Evolutionary conservation across 2,888 invertebrate species (phyloP), one percentile per base, ranked within the genome.

Genomic region (Drosophila nr. perissopoda): DNA sequence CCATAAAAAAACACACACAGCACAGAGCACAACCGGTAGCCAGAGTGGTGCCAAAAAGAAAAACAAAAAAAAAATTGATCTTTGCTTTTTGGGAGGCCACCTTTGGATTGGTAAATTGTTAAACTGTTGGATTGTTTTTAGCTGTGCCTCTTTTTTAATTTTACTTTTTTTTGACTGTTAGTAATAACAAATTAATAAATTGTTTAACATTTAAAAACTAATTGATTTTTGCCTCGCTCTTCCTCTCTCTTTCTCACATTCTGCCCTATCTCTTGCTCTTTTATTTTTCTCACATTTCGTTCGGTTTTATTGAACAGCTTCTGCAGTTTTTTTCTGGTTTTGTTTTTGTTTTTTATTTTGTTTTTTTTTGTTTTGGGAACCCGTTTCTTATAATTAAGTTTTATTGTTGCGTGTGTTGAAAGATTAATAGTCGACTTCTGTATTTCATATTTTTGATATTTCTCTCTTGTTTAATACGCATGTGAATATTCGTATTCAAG

Each of bases 191-290:
- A 88, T 88, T 88, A 88, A 88, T 88, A 88, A 90, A 88, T 88
- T 88, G 82, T 88, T 88, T 88, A 88, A 88, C 88, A 88, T 88
- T 90, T 81, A 83, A 88, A 88, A 88, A 88, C 90, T 88, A 88
- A 88, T 88, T 88, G 89, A 88, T 90, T 88, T 88, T 85, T 89
- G 40, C 58, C 53, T 66, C 58, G 60, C 70, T 69, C 51, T 62
- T 36, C 16, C 16, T 42, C 51, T 36, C 46, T 56, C 52, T 51
- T 53, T 53, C 21, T 34, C 40, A 18, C 13, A 42, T 59, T 53
- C 34, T 57, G 52, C 49, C 63, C 46, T 52, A 46, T 70, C 34
- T 40, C 53, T 51, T 38, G 46, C 33, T 52, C 46, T 53, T 48
- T 62, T 58, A 48, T 36, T 56, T 61, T 56, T 60, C 56, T 59